A percentile compares a stretch with the other conserved stretches of the same genome.
phyloP scores from a whole-genome alignment of 35 echinoderm and acorn worm genomes.

The Nesometra sesokonis region DNA sequence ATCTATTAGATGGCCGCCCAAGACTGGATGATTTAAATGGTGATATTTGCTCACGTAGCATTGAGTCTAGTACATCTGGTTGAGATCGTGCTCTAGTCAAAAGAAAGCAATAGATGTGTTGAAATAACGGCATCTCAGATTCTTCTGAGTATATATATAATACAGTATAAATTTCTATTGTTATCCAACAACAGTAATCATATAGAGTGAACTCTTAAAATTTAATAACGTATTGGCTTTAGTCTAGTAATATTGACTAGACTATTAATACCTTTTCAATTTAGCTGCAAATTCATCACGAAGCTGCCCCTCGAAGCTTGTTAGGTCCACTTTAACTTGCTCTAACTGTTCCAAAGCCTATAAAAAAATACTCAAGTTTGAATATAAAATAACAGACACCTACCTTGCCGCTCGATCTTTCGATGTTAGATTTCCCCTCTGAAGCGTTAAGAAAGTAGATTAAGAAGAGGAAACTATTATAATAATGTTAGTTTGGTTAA shows the following conservation, averaged over 20 bases:
- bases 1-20: background rate
- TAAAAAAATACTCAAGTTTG: background rate
- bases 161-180: too few relatives aligned
- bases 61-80: background rate
- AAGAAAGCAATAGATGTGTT: background rate
- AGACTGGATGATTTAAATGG: background rate
- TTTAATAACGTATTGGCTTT: too few relatives aligned
- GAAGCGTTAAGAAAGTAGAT: background rate
- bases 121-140: too few relatives aligned
- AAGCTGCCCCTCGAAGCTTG: constrained; percentile 20
- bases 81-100: background rate
- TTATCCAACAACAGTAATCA: too few relatives aligned
- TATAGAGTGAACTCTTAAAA: too few relatives aligned
- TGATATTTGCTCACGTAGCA: background rate
- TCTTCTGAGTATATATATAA: too few relatives aligned
- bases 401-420: background rate
- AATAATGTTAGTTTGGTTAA: background rate
- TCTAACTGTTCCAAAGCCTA: constrained; percentile 46
- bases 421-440: background rate
- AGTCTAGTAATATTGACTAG: too few relatives aligned
- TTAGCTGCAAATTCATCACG: constrained; percentile 24
- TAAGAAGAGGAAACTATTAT: background rate
- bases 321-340: constrained; percentile 33
- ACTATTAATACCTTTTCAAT: constrained; percentile 50
- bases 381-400: background rate